Evolutionary conservation across 2,888 invertebrate species (phyloP), one percentile per base, ranked within the genome.

Genomic region (Cephonodes hylas): DNA sequence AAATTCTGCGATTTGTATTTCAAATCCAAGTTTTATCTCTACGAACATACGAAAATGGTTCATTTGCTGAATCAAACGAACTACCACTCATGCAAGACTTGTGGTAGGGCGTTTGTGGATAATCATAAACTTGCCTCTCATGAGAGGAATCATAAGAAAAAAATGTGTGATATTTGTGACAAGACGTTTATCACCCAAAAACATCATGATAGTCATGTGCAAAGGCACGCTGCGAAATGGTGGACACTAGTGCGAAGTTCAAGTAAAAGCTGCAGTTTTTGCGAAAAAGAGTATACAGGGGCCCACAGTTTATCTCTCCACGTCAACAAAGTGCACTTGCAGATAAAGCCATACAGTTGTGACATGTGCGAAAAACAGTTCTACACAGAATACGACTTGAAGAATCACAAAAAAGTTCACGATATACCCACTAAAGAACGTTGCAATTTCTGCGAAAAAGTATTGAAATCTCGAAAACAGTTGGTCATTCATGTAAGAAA

Each of bases 331-430:
- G 72, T 79, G 0, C 91, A 92, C 77, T 83, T 92, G 60, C 86
- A 86, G 77, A 89, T 91, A 46, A 91, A 90, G 75, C 90, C 91
- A 0, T 91, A 87, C 64, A 69, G 67, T 58, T 92, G 91, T 63
- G 91, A 91, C 57, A 91, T 92, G 91, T 91, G 91, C 25, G 88
- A 90, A 0, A 76, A 72, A 53, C 79, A 85, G n/a, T 91, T 87
- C 67, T 91, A 91, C 58, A 86, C 89, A 0, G 86, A 88, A 56
- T 73, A 73, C 4, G 86, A 89, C 69, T 72, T 91, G 67, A 77
- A 60, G n/a, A 73, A 76, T 59, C 91, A 92, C 62, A 88, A 88
- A 67, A 84, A 72, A 56, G 66, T 89, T 1, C 91, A 92, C 59
- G 83, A 73, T 71, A 64, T 84, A 53, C 67, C 57, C 3, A 76